Evolutionary conservation across 2,797 vertebrate species (phyloP), one percentile per base, ranked within the genome.

Genomic region (Loriculus beryllinus): DNA sequence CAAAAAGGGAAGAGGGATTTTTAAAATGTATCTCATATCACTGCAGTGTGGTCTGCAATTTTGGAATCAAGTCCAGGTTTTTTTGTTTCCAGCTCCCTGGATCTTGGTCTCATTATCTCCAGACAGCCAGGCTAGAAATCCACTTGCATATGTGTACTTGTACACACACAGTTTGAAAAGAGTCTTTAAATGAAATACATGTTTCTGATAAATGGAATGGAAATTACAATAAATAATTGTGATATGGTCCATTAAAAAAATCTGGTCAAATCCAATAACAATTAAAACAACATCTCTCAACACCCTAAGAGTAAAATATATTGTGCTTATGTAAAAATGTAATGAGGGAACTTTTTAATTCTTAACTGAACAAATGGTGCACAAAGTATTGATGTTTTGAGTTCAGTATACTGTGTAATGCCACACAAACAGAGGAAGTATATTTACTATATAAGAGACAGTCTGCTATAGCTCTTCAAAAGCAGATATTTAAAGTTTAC

Each of bases 401-500:
- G 75, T 75, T 89, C 69, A 74, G 84, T 65, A 14, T 86, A 82
- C 83, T 82, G 92, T 80, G 95, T 51, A 94, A 89, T 67, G 68
- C 67, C 94, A 20, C 90, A 91, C 91, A 97, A 93, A 93, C 64
- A 97, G 96, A 96, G 92, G 94, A 97, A 97, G 85, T 72, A 71
- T 96, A 97, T 98, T 98, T 98, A 98, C 96, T 92, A 51, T 25
- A 95, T 80, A 79, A 75, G 95, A 97, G 96, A 96, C 96, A 95
- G 96, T 97, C 88, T 95, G 96, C 97, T 97, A 74, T 57, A 85
- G 75, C 87, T 97, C 96, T 97, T 97, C 97, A 96, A 96, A 97
- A 97, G 96, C 97, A 98, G 98, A 97, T 98, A 98, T 97, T 97
- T 97, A 96, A 98, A 98, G 98, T 98, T 98, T 98, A 98, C 97